Percentiles rank a stretch among this genome's conserved stretches.
phyloP scores from a whole-genome alignment of 2,797 vertebrate species.

The Rhinella marina region DNA sequence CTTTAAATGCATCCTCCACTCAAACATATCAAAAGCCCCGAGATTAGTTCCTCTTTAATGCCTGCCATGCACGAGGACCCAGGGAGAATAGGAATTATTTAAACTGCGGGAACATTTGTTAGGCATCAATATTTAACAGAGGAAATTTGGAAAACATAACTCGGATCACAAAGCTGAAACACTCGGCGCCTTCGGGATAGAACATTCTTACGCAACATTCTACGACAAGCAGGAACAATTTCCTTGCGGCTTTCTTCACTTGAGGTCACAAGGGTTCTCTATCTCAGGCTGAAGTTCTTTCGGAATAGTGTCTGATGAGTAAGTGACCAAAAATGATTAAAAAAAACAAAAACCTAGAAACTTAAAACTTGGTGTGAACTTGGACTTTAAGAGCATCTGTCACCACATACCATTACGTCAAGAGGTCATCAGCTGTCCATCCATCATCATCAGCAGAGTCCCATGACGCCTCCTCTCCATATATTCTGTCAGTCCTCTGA shows the following conservation, averaged over 20 bases:
- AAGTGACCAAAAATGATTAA: neutral
- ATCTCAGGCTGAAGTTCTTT: neutral
- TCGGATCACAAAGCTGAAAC: slow-evolving; percentile 21
- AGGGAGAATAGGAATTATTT: slow-evolving; percentile 33
- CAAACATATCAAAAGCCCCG: neutral
- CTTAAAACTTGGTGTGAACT: neutral
- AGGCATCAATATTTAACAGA: slow-evolving; percentile 48
- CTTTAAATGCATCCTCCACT: neutral
- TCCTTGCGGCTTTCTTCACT: neutral
- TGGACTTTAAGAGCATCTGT: neutral
- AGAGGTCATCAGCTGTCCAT: too few species aligned
- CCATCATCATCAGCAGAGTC: too few species aligned
- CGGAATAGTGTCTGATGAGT: neutral
- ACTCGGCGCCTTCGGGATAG: neutral
- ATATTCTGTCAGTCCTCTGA: too few species aligned
- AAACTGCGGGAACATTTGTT: slow-evolving; percentile 47
- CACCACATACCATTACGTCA: too few species aligned
- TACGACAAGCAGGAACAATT: neutral
- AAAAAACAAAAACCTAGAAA: neutral
- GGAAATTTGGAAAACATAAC: slow-evolving; percentile 38
- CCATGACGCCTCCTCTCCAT: too few species aligned
- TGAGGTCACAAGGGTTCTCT: slow-evolving; percentile 17
- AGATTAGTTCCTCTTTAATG: neutral
- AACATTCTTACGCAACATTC: slow-evolving; percentile 6
- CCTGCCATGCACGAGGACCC: neutral